A percentile compares a stretch with the other conserved stretches of the same genome.
Evolutionary conservation across 2,113 vertebrate species (phyloP).

Genomic region (Antechinus flavipes): DNA sequence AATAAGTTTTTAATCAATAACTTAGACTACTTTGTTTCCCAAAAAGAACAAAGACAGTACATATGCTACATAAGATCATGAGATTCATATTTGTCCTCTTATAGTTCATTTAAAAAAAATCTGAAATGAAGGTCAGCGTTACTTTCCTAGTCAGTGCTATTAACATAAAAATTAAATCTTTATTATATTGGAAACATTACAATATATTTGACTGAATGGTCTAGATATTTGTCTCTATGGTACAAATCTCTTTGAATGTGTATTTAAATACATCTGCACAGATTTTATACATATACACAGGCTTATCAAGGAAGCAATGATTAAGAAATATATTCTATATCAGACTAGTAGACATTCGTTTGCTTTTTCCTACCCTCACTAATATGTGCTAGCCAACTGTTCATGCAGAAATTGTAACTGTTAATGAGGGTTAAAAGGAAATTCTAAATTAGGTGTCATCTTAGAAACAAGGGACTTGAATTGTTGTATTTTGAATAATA

Average conservation of each 20-base stretch:
- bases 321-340: conserved; percentile 74
- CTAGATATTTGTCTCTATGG: not conserved
- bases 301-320: conserved; percentile 62
- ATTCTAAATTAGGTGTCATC: conserved; percentile 84
- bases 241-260: not conserved
- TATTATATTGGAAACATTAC: conserved; percentile 11
- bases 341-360: conserved; percentile 73
- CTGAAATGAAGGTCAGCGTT: conserved; percentile 20
- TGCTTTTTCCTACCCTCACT: conserved; percentile 73
- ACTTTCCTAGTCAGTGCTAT: conserved; percentile 26
- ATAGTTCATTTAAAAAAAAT: conserved; percentile 6
- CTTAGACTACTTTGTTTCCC: conserved; percentile 43
- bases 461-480: conserved; percentile 77
- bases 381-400: conserved; percentile 83
- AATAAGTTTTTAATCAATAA: conserved; percentile 56
- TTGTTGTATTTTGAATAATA: conserved; percentile 72
- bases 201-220: conserved; percentile 30
- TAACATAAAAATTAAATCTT: not conserved
- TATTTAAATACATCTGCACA: conserved; percentile 36
- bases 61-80: not conserved
- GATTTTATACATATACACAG: conserved; percentile 45
- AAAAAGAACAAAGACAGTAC: not conserved
- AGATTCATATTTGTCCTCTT: conserved; percentile 5
- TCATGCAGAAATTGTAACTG: conserved; percentile 85
- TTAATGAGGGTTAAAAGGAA: conserved; percentile 87